Evolutionary conservation across 2,888 invertebrate species (phyloP), one percentile per base, ranked within the genome.

Genomic region (Sphaerophoria rueppellii): DNA sequence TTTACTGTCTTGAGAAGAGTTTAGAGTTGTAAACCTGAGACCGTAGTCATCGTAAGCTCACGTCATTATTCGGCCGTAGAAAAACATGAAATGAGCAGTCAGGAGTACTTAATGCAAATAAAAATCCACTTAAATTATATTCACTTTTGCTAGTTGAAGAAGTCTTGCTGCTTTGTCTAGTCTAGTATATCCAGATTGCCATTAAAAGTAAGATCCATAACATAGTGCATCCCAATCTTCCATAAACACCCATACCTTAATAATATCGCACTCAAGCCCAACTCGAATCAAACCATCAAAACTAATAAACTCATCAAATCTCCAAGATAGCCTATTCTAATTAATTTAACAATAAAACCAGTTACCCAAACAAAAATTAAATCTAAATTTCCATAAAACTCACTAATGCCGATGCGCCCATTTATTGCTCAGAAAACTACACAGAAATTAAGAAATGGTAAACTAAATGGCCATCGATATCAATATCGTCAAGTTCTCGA

Each of bases 381-480:
- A 60, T 46, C 34, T 48, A 46, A 77, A 70, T 61, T 34, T 37
- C 14, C 46, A 79, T 60, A 73, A 80, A 61, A 57, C 61, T 61
- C 55, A 65, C 34, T 43, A 24, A 24, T 24, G 24, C 24, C 24
- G 24, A 46, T 34, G 32, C 46, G 32, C 37, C 69, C 58, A 48
- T 54, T 71, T 63, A 77, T 57, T 48, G 77, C 55, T 40, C 35
- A 37, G 46, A 55, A 76, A 76, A 37, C 46, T 43, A 60, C 32
- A 9, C 54, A 60, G 50, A 65, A 78, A 78, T 78, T 65, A 60
- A 78, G 58, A 72, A 78, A 65, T 67, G 54, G 54, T 67, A 67
- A 67, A 54, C 67, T 52, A 67, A 54, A 67, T 67, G 54, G 37
- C n/a, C 16, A 52, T 55, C 32, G 60, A 60, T 55, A 69, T 40